Evolutionary conservation across 2,797 vertebrate genomes (phyloP).

Genomic region (Sphenopsis melanotis): DNA sequence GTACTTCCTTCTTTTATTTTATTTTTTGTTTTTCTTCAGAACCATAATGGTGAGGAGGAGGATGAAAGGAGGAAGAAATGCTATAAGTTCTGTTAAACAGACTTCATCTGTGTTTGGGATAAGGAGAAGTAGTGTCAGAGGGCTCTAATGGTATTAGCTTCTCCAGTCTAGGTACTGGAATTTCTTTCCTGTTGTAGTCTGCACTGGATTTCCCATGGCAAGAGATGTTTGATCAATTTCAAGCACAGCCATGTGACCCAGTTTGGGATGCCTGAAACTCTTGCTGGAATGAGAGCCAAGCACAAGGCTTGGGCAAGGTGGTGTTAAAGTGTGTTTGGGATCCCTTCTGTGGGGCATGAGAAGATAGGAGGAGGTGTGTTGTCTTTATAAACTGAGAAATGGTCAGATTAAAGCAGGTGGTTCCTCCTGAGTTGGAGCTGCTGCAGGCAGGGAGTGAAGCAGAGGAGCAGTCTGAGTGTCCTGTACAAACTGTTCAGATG

Average conservation of each 20-base stretch:
- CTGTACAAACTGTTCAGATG: neutral
- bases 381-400: neutral
- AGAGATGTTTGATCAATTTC: neutral
- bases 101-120: neutral
- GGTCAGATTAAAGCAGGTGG: neutral
- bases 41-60: neutral
- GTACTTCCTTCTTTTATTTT: neutral
- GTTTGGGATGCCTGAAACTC: neutral
- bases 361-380: neutral
- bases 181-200: neutral
- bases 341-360: neutral
- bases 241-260: neutral
- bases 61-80: neutral
- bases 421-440: neutral
- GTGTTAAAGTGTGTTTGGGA: neutral
- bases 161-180: neutral
- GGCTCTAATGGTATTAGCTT: neutral
- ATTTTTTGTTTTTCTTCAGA: neutral
- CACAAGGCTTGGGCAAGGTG: neutral
- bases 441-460: neutral
- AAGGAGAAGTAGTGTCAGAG: neutral
- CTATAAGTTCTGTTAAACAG: fast-evolving
- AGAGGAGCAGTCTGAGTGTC: neutral
- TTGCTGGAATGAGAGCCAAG: neutral
- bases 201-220: neutral